Evolutionary conservation across 1,140 invertebrate species (phyloP), one percentile per base, ranked within the genome.

Genomic region (Uloborus diversus): DNA sequence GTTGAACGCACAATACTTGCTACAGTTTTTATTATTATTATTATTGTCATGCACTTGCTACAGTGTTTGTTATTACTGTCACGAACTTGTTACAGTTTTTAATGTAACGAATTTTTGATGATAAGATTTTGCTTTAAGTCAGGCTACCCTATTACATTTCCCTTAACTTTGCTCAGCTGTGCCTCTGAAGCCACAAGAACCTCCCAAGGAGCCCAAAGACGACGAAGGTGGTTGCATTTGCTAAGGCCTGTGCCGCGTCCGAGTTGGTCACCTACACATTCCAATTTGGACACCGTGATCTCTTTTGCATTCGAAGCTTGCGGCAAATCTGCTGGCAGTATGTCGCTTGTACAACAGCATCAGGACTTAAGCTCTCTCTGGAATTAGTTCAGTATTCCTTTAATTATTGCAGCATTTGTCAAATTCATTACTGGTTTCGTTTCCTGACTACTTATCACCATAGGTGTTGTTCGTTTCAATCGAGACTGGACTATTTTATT

Each of bases 161-260:
- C 82, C 81, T 81, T 65, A 82, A 81, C 71, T 28, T 28, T 66
- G 14, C 53, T 30, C 37, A 85, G 84, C 84, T 64, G 79, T 85
- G 57, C 84, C 84, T 56, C 70, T 85, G 68, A 84, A 83, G 51
- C 81, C 84, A 17, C 84, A 84, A 62, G 84, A 84, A 33, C 84
- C 84, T 0, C 83, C 81, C 49, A 84, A 84, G 75, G 81, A 84
- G 65, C 73, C 82, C 49, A 82, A 79, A 37, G 84, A 85, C 66
- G 83, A 85, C 59, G 84, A 84, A 79, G 83, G 83, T 20, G 82
- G 84, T 23, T 85, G 84, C 69, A 85, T 85, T 68, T 85, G 84
- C 81, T 85, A 85, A 68, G 78, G 11, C 49, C 17, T 32, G 4
- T 49, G 5, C 65, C 3, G 11, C 23, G 20, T 68, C 65, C 28